A percentile compares a stretch with the other conserved stretches of the same genome.
Conservation (phyloP, 2,888 invertebrate species). For the Andricus curvator region DNA sequence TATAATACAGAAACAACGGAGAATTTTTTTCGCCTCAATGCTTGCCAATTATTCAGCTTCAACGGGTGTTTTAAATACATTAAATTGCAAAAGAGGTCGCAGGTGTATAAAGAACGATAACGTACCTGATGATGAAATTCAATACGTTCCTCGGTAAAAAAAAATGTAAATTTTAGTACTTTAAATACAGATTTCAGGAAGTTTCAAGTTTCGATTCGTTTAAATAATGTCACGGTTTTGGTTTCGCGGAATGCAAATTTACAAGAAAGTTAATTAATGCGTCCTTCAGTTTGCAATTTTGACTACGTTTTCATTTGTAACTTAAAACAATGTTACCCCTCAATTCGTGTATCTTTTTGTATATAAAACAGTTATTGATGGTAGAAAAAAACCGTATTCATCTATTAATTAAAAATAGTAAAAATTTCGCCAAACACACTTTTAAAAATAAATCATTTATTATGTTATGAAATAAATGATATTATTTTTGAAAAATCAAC, state of each 20-base stretch:
- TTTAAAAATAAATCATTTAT: too few species aligned
- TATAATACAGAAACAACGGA: conserved; percentile 5
- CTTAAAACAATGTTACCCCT: neutral
- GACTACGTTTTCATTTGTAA: neutral
- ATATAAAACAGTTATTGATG: neutral
- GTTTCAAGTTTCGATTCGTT: neutral
- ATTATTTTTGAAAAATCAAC: too few species aligned
- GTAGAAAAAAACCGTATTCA: neutral
- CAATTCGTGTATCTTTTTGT: neutral
- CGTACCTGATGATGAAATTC: neutral
- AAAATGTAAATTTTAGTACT: neutral
- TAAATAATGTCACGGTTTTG: conserved; percentile 10
- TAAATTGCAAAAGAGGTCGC: neutral
- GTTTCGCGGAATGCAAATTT: neutral
- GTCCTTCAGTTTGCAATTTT: neutral
- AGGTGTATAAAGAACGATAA: neutral
- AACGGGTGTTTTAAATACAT: neutral
- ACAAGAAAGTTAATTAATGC: conserved; percentile 7
- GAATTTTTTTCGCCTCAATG: neutral
- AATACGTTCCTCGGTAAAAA: neutral
- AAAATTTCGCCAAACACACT: too few species aligned
- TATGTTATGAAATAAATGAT: too few species aligned
- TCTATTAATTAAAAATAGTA: too few species aligned
- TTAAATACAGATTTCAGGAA: conserved; percentile 8
- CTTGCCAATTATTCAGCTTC: neutral